These are phyloP conservation scores for Oreotrochilus melanogaster DNA, from an alignment of 2,113 vertebrate species.

Conservation along the genomic window DNA sequence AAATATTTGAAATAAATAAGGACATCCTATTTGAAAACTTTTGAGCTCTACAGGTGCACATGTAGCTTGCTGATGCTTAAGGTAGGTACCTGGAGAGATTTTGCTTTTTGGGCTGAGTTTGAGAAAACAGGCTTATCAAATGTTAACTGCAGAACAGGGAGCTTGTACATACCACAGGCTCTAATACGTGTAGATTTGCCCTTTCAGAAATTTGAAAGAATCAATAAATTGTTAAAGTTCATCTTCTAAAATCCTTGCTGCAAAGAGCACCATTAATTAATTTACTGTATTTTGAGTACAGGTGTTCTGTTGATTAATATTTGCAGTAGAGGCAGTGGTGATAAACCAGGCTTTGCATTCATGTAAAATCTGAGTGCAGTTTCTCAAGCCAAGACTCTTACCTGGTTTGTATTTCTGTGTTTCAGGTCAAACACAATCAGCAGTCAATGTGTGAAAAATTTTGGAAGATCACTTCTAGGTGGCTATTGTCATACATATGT, in stretches of 20 bases:
- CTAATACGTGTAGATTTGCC: neutral
- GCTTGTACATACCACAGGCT: neutral
- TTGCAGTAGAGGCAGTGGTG: neutral
- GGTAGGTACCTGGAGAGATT: neutral
- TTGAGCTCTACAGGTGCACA: neutral
- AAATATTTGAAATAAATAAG: neutral
- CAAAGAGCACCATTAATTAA: neutral
- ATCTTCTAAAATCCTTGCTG: neutral
- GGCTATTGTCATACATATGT: constrained; percentile 88
- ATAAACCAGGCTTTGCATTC: neutral
- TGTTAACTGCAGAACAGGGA: neutral
- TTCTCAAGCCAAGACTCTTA: neutral
- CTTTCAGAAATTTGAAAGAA: neutral
- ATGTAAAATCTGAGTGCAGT: neutral
- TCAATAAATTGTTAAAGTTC: neutral
- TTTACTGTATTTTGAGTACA: neutral
- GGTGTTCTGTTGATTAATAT: neutral
- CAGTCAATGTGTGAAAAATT: constrained; percentile 81
- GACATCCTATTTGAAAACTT: neutral
- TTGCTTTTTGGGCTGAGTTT: neutral
- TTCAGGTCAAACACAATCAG: constrained; percentile 82
- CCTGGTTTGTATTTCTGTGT: constrained; percentile 1
- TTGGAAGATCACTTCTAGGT: constrained; percentile 86
- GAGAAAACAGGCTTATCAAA: neutral
- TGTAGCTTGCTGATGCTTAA: neutral